phyloP scores from a whole-genome alignment of 2,113 vertebrate genomes.

The Macroglossus sobrinus region DNA sequence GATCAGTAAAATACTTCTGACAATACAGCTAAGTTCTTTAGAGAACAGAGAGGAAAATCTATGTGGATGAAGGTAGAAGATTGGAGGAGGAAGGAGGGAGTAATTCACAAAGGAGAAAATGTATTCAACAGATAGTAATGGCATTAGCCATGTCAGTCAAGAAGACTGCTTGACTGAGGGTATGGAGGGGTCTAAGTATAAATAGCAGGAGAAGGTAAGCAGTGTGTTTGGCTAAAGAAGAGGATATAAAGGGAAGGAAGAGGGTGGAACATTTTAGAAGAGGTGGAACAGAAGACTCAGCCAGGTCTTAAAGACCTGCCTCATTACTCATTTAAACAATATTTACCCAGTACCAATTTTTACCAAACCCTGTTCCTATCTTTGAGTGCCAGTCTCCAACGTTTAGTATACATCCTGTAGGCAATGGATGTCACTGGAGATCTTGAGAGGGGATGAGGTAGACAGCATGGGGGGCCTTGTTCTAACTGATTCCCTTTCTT shows the following conservation, averaged over 20 bases:
- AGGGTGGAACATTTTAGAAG: background rate
- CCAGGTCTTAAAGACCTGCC: background rate
- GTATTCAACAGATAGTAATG: background rate
- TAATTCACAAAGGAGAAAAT: background rate
- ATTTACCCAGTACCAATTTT: background rate
- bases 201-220: background rate
- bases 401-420: background rate
- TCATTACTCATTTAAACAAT: background rate
- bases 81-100: background rate
- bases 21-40: background rate
- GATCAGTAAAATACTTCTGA: no score
- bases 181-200: fast-evolving
- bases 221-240: background rate
- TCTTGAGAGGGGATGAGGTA: background rate
- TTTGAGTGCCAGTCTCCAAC: background rate
- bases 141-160: background rate
- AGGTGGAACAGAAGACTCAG: background rate
- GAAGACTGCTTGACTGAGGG: background rate
- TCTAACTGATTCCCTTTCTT: background rate
- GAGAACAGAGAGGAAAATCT: background rate
- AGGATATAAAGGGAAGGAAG: background rate
- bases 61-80: background rate
- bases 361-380: background rate
- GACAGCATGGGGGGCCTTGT: background rate
- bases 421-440: background rate